Evolutionary conservation across 2,888 invertebrate genomes (phyloP).

Genomic region (Yponomeuta sedellus): DNA sequence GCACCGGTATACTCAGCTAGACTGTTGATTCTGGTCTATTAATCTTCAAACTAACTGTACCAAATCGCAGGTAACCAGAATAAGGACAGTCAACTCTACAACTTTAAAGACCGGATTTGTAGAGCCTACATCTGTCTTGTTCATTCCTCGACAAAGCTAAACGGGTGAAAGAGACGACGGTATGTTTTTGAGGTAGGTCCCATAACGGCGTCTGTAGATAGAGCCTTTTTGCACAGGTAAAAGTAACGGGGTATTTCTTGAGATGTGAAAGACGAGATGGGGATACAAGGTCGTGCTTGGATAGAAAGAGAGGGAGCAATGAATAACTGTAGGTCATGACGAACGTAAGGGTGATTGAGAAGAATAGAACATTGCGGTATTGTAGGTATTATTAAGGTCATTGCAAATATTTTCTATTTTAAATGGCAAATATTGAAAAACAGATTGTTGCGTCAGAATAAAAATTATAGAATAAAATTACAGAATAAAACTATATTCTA

Average conservation of each 20-base stretch:
- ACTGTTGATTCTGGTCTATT: neutral
- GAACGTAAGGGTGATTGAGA: conserved; percentile 31
- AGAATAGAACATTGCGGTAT: conserved; percentile 25
- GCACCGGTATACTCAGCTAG: conserved; percentile 48
- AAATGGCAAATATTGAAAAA: neutral
- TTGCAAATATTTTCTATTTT: neutral
- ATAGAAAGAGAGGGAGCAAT: conserved; percentile 40
- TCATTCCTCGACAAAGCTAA: conserved; percentile 7
- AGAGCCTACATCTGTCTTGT: conserved; percentile 33
- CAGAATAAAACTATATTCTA: no score
- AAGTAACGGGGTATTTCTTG: conserved; percentile 75
- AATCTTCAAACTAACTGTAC: neutral
- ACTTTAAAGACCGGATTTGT: conserved; percentile 38
- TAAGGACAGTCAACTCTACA: neutral
- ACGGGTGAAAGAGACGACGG: conserved; percentile 34
- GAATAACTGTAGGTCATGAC: conserved; percentile 49
- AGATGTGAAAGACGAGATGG: conserved; percentile 66
- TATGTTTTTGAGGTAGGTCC: conserved; percentile 22
- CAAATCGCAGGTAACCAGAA: neutral
- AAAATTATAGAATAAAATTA: no score
- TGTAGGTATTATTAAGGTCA: conserved; percentile 13
- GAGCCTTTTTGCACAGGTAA: conserved; percentile 74
- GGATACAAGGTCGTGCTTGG: conserved; percentile 40
- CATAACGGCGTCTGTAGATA: conserved; percentile 51
- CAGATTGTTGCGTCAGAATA: no score